These are phyloP conservation scores for Ranitomeya variabilis DNA, from an alignment of 2,113 vertebrate species.

Conservation along the genomic window DNA sequence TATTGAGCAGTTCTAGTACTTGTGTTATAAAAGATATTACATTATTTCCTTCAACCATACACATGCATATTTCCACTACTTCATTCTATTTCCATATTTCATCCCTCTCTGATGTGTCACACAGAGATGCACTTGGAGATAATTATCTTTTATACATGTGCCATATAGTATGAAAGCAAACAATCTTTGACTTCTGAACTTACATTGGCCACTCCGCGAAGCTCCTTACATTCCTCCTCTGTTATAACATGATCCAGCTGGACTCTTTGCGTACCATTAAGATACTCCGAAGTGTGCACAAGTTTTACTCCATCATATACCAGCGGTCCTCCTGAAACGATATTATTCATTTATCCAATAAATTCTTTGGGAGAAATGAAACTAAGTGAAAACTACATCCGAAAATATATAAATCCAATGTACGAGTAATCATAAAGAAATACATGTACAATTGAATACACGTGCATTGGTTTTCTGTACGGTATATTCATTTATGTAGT, in stretches of 20 bases:
- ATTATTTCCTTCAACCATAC: neutral
- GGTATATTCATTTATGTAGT: too few relatives aligned
- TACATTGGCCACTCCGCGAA: slow-evolving; percentile 85
- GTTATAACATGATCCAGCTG: slow-evolving; percentile 89
- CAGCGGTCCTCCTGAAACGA: slow-evolving; percentile 82
- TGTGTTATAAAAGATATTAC: neutral
- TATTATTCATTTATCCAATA: neutral
- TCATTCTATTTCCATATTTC: neutral
- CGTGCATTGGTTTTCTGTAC: too few relatives aligned
- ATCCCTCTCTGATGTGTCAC: neutral
- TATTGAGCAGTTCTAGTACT: neutral
- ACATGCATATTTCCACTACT: neutral
- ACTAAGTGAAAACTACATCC: neutral
- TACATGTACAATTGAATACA: too few relatives aligned
- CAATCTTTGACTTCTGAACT: slow-evolving; percentile 60
- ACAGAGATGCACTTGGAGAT: neutral
- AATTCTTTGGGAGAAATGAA: neutral
- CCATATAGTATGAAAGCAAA: neutral
- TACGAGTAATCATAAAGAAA: too few relatives aligned
- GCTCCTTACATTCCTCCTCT: slow-evolving; percentile 83
- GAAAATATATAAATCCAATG: too few relatives aligned
- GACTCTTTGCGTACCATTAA: slow-evolving; percentile 91
- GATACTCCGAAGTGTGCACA: slow-evolving; percentile 82
- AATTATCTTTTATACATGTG: neutral
- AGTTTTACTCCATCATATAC: slow-evolving; percentile 81